Base-by-base conservation (phyloP, 64 coral and sea anemone species). In the Actinia tenebrosa region DNA sequence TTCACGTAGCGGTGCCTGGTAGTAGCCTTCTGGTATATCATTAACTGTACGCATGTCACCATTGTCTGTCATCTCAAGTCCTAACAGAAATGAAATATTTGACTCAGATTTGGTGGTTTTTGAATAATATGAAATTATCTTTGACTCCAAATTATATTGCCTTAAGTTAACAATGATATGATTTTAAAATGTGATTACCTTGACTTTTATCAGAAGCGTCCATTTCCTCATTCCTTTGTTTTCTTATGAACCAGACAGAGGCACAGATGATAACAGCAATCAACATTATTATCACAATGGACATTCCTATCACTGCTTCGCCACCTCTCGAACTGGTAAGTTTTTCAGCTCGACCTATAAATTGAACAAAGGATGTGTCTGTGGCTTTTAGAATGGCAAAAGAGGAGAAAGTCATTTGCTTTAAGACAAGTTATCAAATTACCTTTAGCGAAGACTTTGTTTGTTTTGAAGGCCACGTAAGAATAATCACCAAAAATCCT, bases 11-110 rank as follows among this genome's bases (percentile, higher is more conserved):
- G 69, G 69, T 75, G 69, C 69, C 69, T 75, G 69, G 13, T 75
- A 75, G 27, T 75, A 75, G n/a, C 69, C 69, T 75, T 75, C 69
- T n/a, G 69, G 69, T 2, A 75, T 75, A 26, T 43, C 69, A 75
- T 75, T 75, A 11, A 75, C 69, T 75, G 69, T 75, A 42, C 69
- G 69, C 69, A 75, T 75, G 69, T 42, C 69, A 10, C 69, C 69
- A 26, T 75, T 75, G 9, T 66, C 22, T 75, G 69, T 75, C 69
- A 75, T 75, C 26, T 75, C 69, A 75, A 75, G 7, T 42, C 69
- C 69, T 75, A 75, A 72, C 26, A 66, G 63, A 14, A 72, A 75
- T 30, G 14, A 66, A 66, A 66, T n/a, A 66, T 25, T 7, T 5
- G 7, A 66, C 5, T 23, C 63, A 66, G 63, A n/a, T 66, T 5